Percentiles rank a stretch among this genome's conserved stretches.
These are phyloP conservation scores for Calliscelio sp. DNA, from an alignment of 2,888 invertebrate genomes.

Conservation along the genomic window DNA sequence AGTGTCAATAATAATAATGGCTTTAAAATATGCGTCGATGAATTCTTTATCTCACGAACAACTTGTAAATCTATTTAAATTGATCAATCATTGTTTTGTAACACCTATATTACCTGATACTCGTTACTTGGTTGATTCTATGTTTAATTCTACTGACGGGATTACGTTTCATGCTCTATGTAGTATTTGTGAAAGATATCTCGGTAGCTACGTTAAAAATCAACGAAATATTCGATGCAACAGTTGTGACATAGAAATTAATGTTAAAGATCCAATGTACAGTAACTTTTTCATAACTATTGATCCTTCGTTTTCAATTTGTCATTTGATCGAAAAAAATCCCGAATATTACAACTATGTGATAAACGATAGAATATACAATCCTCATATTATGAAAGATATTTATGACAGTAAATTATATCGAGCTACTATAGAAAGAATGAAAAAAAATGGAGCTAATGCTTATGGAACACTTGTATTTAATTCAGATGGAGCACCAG, in stretches of 20 bases:
- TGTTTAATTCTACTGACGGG: neutral
- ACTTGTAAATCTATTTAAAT: slow-evolving; percentile 20
- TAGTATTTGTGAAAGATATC: slow-evolving; percentile 7
- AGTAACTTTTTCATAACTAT: neutral
- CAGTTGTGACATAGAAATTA: neutral
- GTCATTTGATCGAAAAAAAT: neutral
- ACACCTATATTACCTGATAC: slow-evolving; percentile 17
- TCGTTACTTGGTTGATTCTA: slow-evolving; percentile 12
- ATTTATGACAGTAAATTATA: neutral
- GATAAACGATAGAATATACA: neutral
- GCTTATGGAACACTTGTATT: neutral
- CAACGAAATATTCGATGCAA: neutral
- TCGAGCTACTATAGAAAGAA: neutral
- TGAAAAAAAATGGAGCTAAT: neutral
- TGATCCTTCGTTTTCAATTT: neutral
- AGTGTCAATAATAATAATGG: slow-evolving; percentile 11
- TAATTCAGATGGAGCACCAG: slow-evolving; percentile 19
- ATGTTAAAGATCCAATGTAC: neutral
- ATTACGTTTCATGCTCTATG: slow-evolving; percentile 17
- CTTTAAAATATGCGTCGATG: slow-evolving; percentile 9
- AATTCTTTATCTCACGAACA: neutral
- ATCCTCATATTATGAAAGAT: neutral
- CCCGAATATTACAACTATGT: neutral
- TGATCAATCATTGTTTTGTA: slow-evolving; percentile 13
- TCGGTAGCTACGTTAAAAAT: neutral